Conservation (phyloP, 2,797 vertebrate genomes). For the Mus spretus region DNA sequence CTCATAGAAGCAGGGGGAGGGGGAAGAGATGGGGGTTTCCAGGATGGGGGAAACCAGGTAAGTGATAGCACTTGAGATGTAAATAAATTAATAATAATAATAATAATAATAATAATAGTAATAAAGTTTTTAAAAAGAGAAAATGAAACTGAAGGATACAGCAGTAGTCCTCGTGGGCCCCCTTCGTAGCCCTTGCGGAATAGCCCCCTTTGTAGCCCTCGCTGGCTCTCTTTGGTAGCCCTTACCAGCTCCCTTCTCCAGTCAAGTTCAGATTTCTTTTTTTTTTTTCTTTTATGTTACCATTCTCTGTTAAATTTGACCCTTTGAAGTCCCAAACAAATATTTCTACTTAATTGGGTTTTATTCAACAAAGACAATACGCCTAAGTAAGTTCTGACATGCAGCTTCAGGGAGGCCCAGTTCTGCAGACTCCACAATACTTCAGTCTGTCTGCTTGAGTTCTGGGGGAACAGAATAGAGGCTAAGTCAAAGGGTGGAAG, state of each 20-base stretch:
- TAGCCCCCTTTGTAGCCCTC: no score
- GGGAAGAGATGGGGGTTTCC: no score
- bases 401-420: neutral
- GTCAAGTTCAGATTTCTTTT: neutral
- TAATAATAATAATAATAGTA: no score
- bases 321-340: neutral
- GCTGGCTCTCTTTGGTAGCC: neutral
- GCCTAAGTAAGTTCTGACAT: neutral
- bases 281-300: neutral
- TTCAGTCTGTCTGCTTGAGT: neutral
- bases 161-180: neutral
- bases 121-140: no score
- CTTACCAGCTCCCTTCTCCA: neutral
- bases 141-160: neutral
- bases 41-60: no score
- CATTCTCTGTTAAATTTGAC: conserved; percentile 32
- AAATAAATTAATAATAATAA: no score
- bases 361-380: conserved; percentile 5
- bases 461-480: neutral
- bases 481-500: neutral
- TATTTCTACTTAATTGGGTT: neutral
- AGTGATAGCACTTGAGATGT: no score
- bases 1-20: no score
- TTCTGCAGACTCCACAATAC: neutral
- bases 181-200: no score